A percentile compares a stretch with the other conserved stretches of the same genome.
Conservation (phyloP, 53 echinoderm and acorn worm genomes). For the Holothuria leucospilota region DNA sequence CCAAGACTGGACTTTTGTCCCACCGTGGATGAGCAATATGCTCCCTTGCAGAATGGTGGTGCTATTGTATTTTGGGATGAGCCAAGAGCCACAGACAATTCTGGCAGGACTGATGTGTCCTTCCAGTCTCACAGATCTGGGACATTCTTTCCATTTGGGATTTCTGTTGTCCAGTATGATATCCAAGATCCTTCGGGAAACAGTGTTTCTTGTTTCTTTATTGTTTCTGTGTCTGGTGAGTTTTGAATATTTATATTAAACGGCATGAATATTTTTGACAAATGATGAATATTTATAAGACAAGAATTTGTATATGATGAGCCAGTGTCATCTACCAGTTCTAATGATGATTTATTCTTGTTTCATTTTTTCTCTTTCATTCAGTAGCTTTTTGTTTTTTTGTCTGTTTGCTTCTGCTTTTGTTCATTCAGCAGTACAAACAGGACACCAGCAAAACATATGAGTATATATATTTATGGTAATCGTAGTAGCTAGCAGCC, state of each 20-base stretch:
- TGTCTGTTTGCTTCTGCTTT: too few relatives aligned
- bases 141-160: conserved; percentile 22
- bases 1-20: conserved; percentile 43
- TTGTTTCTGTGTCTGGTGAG: conserved; percentile 1
- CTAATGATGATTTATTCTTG: too few relatives aligned
- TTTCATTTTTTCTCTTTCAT: too few relatives aligned
- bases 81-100: conserved; percentile 12
- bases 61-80: conserved; percentile 9
- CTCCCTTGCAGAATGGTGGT: neutral
- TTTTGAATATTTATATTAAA: neutral
- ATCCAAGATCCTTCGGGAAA: conserved; percentile 34
- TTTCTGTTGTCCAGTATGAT: neutral
- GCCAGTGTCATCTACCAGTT: too few relatives aligned
- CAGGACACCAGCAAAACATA: too few relatives aligned
- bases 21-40: neutral
- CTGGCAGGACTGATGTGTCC: neutral
- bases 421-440: too few relatives aligned
- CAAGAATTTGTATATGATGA: too few relatives aligned
- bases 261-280: too few relatives aligned
- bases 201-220: neutral
- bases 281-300: too few relatives aligned
- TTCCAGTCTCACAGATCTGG: conserved; percentile 1
- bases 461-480: too few relatives aligned
- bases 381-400: too few relatives aligned
- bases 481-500: too few relatives aligned